Evolutionary conservation across 2,888 invertebrate genomes (phyloP), one percentile per base, ranked within the genome.

Genomic region (Cephus nigrinus): DNA sequence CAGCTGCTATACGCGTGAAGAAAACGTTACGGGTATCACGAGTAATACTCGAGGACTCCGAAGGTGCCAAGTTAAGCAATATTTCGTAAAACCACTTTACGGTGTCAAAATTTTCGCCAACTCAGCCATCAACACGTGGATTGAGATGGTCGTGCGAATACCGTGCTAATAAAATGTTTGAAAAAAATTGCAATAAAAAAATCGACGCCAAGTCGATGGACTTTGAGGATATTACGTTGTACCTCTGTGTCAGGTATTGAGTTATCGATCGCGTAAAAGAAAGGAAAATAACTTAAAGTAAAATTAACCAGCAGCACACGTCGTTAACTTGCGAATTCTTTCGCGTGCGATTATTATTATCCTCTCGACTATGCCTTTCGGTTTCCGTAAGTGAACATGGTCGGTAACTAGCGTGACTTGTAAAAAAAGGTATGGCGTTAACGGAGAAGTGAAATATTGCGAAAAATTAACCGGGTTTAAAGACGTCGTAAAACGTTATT

Each of bases 31-130:
- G 81, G 84, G 3, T 55, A 23, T 55, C 55, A 23, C 55, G 55
- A 23, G 15, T 55, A 23, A 9, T 55, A 9, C 23, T 9, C 9
- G 55, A 55, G 9, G 55, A 23, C 9, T 55, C 1, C 23, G 9
- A 5, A 55, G 55, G 1, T 55, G 23, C 85, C 79, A 86, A 89
- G 86, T 88, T 88, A 84, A 87, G 86, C 86, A 84, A 88, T 88
- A 90, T 89, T 90, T 90, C 88, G 86, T 82, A 86, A 86, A 89
- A 89, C 86, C 88, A 86, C 87, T 90, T 89, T 87, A 86, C 85
- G 84, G 83, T 84, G 86, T 85, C 86, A 88, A 89, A 89, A 85
- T 89, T 89, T 86, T 80, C 81, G 75, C 80, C 78, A 73, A 80
- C 75, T 79, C 77, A 76, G 40, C 83, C 84, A 86, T 87, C 88